These are phyloP conservation scores for Chloroceryle amazona DNA, from an alignment of 2,797 vertebrate genomes.

Conservation along the genomic window DNA sequence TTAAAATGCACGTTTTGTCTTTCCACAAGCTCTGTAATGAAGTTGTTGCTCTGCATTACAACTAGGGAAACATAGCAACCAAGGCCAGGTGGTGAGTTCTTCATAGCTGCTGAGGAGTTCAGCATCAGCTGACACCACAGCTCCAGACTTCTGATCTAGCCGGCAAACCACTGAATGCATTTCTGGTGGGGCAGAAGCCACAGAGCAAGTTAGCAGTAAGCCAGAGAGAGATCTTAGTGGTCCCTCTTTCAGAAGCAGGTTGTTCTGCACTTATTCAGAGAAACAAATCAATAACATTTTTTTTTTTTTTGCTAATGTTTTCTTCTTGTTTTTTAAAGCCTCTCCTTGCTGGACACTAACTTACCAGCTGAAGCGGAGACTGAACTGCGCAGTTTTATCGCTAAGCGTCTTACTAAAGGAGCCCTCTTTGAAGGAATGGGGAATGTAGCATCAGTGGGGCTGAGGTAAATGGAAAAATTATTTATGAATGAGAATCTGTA, in stretches of 20 bases:
- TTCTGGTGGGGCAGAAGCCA: background rate
- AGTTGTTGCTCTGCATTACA: background rate
- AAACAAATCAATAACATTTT: background rate
- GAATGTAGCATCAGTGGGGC: slow-evolving; percentile 91
- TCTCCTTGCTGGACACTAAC: slow-evolving; percentile 91
- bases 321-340: slow-evolving; percentile 81
- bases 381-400: slow-evolving; percentile 91
- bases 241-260: background rate
- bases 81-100: background rate
- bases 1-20: background rate
- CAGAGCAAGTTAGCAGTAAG: background rate
- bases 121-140: background rate
- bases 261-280: background rate
- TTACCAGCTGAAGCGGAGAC: slow-evolving; percentile 91
- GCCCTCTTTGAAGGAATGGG: slow-evolving; percentile 95
- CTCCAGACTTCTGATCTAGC: background rate
- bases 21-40: background rate
- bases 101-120: background rate
- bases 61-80: background rate
- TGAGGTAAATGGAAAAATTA: slow-evolving; percentile 84
- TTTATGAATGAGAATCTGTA: slow-evolving; percentile 11
- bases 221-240: background rate
- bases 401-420: slow-evolving; percentile 92
- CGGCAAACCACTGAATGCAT: background rate
- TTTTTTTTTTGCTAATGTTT: background rate